Evolutionary conservation across 2,113 vertebrate species (phyloP).

Genomic region (Nesogale talazaci): DNA sequence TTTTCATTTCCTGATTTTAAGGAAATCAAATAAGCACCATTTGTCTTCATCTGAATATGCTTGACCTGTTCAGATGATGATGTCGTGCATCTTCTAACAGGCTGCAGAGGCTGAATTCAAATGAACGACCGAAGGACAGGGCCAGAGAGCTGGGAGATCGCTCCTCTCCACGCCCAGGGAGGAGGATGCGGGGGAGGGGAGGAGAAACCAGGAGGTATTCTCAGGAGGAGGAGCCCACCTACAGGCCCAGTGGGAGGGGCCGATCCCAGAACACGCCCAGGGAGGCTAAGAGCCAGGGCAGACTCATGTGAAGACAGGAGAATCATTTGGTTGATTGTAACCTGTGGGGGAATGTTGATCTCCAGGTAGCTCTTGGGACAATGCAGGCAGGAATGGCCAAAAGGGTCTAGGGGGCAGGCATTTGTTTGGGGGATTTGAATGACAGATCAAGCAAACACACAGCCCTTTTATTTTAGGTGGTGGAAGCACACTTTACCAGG

Average conservation of each 20-base stretch:
- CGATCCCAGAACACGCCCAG: background rate
- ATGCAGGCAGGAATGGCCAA: background rate
- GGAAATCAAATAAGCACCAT: constrained; percentile 98
- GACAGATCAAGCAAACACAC: background rate
- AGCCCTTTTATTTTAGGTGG: background rate
- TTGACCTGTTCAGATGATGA: constrained; percentile 96
- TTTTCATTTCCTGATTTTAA: constrained; percentile 98
- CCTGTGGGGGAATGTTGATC: background rate
- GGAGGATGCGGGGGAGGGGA: constrained; percentile 77
- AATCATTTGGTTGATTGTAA: fast-evolving
- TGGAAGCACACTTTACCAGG: constrained; percentile 60
- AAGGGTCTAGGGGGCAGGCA: background rate
- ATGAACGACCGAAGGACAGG: constrained; percentile 86
- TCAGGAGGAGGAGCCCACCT: background rate
- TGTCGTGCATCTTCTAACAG: constrained; percentile 90
- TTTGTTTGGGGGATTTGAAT: background rate
- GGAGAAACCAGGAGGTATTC: constrained; percentile 61
- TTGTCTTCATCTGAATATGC: constrained; percentile 98
- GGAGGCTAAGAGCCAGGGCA: background rate
- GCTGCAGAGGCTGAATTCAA: constrained; percentile 91
- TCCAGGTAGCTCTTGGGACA: background rate
- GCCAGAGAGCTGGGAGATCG: constrained; percentile 83
- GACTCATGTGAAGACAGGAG: background rate
- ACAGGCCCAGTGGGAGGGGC: fast-evolving
- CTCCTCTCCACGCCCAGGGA: constrained; percentile 24